Base-by-base conservation (phyloP, 1,140 invertebrate genomes). In the Drosophila nigrodunni region DNA sequence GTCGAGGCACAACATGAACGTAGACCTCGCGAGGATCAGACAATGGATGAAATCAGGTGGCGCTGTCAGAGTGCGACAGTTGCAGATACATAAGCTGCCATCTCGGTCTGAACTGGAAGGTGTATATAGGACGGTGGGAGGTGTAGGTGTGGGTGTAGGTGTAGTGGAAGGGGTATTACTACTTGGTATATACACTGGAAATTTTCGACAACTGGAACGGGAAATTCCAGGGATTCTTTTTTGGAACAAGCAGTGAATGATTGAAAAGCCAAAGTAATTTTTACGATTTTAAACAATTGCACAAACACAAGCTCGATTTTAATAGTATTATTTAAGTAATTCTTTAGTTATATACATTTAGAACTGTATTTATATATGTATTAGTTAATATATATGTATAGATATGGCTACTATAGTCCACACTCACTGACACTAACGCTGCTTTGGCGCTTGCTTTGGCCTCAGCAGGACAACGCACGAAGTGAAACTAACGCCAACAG, bases 381-480 rank as follows among this genome's bases (percentile, higher is more conserved):
- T 30, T 30, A 30, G 25, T 30, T 30, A 5, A 35, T 44, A 11
- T 41, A 18, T 67, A 68, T 67, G 52, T 62, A 30, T 52, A 7
- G 30, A 76, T 67, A 67, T 44, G 65, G 68, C 71, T 55, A 60
- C 76, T 72, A 46, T 21, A 35, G 41, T 8, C 66, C 58, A 73
- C 69, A 73, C 70, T 59, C 70, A 78, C 66, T 69, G 71, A 60
- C 78, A 80, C 78, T 78, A 66, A 70, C 80, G 77, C 69, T 80
- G 80, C 83, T 30, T 30, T 30, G 75, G 77, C 83, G 85, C 80
- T 89, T 61, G 78, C 85, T 82, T 30, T 89, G 85, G 85, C 85
- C 85, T 89, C 90, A 92, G 90, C 90, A 92, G 91, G 90, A 92
- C 90, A 89, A 92, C 90, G 81, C 90, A 92, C 90, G 90, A 92